phyloP scores from a whole-genome alignment of 2,888 invertebrate species.

The Acanthosepion lycidas region DNA sequence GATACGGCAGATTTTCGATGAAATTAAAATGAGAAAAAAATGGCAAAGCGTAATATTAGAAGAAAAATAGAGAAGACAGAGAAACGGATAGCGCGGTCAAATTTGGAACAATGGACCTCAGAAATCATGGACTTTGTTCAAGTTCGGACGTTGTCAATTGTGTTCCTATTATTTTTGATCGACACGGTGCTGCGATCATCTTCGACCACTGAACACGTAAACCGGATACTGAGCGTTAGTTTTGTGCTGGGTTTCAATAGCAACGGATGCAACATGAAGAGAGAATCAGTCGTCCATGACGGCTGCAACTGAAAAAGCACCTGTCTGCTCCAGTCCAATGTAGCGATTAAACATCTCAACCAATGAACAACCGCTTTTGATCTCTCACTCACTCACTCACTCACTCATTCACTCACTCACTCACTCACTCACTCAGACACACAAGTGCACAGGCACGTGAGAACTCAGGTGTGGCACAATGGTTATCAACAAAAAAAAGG shows the following conservation, averaged over 20 bases:
- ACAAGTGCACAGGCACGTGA: not conserved
- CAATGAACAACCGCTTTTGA: not conserved
- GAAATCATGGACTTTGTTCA: no score
- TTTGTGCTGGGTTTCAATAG: not conserved
- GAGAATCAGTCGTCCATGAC: conserved; percentile 7
- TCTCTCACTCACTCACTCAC: not conserved
- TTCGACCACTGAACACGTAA: not conserved
- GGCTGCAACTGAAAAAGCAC: not conserved
- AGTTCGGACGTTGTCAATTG: no score
- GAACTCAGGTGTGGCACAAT: no score
- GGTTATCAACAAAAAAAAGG: no score
- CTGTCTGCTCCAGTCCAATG: not conserved
- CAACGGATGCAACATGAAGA: not conserved
- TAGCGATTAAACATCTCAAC: not conserved
- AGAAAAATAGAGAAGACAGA: no score
- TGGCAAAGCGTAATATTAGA: no score
- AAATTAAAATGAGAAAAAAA: no score
- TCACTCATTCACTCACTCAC: not conserved
- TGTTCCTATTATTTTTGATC: not conserved
- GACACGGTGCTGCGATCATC: not conserved
- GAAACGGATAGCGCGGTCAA: no score
- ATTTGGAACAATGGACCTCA: no score
- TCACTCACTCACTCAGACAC: not conserved
- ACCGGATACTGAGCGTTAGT: not conserved
- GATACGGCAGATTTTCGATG: no score